Evolutionary conservation across 2,113 vertebrate genomes (phyloP), one percentile per base, ranked within the genome.

Genomic region (Tetrax tetrax): DNA sequence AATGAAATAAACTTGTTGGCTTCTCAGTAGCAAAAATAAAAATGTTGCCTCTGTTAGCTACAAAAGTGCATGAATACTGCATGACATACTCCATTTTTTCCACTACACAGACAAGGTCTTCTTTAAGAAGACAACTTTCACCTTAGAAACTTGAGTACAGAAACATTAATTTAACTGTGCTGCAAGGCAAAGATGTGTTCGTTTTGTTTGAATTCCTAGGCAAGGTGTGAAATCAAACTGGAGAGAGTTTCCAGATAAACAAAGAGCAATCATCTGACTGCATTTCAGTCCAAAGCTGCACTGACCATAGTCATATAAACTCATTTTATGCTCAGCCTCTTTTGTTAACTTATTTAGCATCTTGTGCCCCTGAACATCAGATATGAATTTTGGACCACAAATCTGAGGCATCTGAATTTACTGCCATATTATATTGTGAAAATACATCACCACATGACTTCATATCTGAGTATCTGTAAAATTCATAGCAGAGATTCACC

Each of bases 1-100:
- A 95, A 91, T 91, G 61, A 95, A 95, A 89, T 74, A 29, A 16
- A 87, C 93, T 86, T 89, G 68, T 72, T 94, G 94, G 89, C 83
- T 53, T 50, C 23, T 61, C 69, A 64, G 56, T 51, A 37, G 37
- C 70, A 79, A 95, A 59, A 85, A 76, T 72, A 86, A 95, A 96
- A 91, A 88, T 41, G 47, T 85, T 68, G 57, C 48, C 16, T 45
- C 77, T 57, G 8, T 66, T 84, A 84, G 60, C 60, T 87, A 91
- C 66, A 65, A 50, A 83, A 86, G 59, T 15, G 14, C 53, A 68
- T 69, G 59, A 15, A 57, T 59, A 53, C 22, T 16, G 79, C 50
- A 33, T 43, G 31, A 70, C 60, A 37, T 61, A 21, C 75, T 87
- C 54, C 47, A 76, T 78, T 88, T 84, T 79, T 37, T 50, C 66